Evolutionary conservation across 2,113 vertebrate genomes (phyloP).

Genomic region (Epinephelus lanceolatus): DNA sequence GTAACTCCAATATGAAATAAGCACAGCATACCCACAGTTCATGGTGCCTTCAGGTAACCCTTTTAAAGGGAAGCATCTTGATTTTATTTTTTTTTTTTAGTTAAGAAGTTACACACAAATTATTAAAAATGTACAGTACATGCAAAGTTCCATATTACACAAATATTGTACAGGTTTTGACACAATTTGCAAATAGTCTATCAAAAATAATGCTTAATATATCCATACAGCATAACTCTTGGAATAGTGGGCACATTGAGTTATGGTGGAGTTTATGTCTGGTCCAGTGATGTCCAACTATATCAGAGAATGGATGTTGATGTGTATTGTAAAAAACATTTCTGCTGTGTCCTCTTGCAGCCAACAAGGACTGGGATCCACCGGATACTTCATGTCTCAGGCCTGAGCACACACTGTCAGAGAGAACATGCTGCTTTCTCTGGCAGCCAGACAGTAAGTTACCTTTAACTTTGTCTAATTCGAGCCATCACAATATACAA

Average conservation of each 20-base stretch:
- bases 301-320: not conserved
- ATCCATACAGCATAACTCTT: not conserved
- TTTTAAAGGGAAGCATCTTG: not conserved
- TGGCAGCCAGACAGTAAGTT: conserved; percentile 78
- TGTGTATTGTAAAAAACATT: not conserved
- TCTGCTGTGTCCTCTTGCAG: conserved; percentile 50
- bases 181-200: not conserved
- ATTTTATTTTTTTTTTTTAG: not conserved
- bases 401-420: conserved; percentile 63
- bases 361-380: conserved; percentile 74
- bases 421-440: conserved; percentile 71
- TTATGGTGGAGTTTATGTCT: not conserved
- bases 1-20: not conserved
- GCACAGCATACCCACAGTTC: not conserved
- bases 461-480: not conserved
- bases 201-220: not conserved
- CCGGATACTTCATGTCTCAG: conserved; percentile 60
- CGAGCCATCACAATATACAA: too few species aligned
- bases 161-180: not conserved
- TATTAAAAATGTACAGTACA: not conserved
- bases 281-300: not conserved
- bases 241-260: not conserved
- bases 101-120: not conserved
- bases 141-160: too few species aligned
- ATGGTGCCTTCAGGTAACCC: not conserved